Base-by-base conservation (phyloP, 2,113 vertebrate species). In the Ammodytes marinus region DNA sequence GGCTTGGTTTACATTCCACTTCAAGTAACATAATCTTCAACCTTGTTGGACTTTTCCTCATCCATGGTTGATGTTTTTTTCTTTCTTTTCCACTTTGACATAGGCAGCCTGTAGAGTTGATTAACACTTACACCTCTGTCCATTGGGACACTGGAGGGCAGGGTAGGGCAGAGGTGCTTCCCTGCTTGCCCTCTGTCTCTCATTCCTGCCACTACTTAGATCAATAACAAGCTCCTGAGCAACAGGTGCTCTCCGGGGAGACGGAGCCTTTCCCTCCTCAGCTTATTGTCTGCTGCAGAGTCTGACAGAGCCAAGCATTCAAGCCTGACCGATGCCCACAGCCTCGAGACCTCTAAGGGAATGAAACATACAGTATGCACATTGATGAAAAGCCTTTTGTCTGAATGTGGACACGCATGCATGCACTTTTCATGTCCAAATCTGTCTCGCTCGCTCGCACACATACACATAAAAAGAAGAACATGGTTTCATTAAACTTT, bases 201-300 rank as follows among this genome's bases (percentile, higher is more conserved):
- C 77, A 79, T 80, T 80, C 81, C 64, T 80, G 64, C 74, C 54
- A 11, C 78, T 70, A 73, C 86, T 86, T 82, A 80, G 83, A 89
- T 93, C 88, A 88, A 89, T 90, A 89, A 86, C 84, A 83, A 83
- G 77, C 85, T 92, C 81, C 76, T 91, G 79, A 82, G 85, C 84
- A 77, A 88, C 80, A 85, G 91, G 82, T 90, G 83, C 73, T 89
- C 82, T 85, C 86, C 53, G 14, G 79, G 74, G 85, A 86, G 64
- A 74, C 74, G 55, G 50, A 79, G 84, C 61, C 75, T 69, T 69
- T 63, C 50, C n/a, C 55, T 42, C 76, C 27, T 66, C 64, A 42
- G 50, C 37, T 79, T 72, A 54, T 84, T 86, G 85, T 85, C 83
- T 80, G 59, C 27, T 81, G 86, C 77, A 78, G 63, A 78, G 64